Conservation (phyloP, 2,113 vertebrate genomes). For the Psilopsiagon aymara region DNA sequence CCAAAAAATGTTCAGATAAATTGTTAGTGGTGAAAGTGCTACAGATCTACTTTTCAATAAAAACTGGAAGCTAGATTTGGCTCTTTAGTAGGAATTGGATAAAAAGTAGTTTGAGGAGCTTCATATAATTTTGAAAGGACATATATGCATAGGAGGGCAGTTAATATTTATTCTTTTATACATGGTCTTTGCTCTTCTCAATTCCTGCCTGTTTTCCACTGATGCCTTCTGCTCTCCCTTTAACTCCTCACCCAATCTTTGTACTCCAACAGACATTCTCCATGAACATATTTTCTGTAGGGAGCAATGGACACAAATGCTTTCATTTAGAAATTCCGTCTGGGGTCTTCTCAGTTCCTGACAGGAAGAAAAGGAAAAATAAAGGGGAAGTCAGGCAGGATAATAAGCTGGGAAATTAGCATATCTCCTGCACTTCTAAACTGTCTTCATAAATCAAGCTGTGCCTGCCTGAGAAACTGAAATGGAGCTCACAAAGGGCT, state of each 20-base stretch:
- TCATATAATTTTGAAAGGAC: neutral
- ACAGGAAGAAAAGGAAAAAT: conserved; percentile 17
- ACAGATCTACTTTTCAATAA: neutral
- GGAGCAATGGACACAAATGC: conserved; percentile 18
- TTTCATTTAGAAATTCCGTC: conserved; percentile 46
- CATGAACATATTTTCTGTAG: conserved; percentile 6
- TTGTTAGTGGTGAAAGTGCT: neutral
- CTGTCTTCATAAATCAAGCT: neutral
- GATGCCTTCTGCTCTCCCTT: conserved; percentile 47
- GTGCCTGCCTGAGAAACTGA: neutral
- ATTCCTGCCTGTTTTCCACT: conserved; percentile 26
- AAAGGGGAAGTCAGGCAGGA: conserved; percentile 18
- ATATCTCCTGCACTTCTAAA: conserved; percentile 21
- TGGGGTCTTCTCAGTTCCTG: conserved; percentile 14
- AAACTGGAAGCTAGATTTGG: neutral
- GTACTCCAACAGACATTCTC: conserved; percentile 21
- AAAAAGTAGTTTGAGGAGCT: neutral
- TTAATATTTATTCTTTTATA: conserved; percentile 57
- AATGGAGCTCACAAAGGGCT: neutral
- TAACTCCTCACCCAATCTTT: conserved; percentile 45
- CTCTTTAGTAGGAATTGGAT: neutral
- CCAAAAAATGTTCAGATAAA: neutral
- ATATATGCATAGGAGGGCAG: conserved; percentile 11
- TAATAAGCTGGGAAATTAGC: conserved; percentile 46
- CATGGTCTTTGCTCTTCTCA: neutral